These are phyloP conservation scores for Musca domestica DNA, from an alignment of 1,140 invertebrate species.

Conservation along the genomic window DNA sequence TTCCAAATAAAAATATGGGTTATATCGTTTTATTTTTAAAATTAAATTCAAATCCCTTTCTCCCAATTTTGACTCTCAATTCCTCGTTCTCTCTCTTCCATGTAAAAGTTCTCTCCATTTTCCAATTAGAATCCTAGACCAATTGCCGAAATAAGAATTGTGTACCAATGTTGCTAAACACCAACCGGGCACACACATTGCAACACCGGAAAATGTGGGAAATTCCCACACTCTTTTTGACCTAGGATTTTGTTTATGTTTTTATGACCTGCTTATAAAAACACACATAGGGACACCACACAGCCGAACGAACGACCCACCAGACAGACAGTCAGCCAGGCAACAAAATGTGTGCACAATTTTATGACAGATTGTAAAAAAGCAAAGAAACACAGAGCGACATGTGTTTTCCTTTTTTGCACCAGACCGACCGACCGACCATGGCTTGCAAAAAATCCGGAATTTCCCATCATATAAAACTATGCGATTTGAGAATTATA, in stretches of 20 bases:
- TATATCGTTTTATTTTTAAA: not conserved
- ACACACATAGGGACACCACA: no score
- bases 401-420: no score
- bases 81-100: not conserved
- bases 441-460: no score
- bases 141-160: not conserved
- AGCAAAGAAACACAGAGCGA: not conserved
- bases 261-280: no score
- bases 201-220: slow-evolving; percentile 5
- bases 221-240: slow-evolving; percentile 12
- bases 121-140: not conserved
- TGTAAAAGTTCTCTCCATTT: not conserved
- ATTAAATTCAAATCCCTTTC: not conserved
- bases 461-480: no score
- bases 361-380: not conserved
- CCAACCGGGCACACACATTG: no score
- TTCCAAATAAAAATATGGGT: no score
- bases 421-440: no score
- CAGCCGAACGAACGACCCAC: no score
- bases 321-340: no score
- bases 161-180: not conserved
- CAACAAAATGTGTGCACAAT: not conserved
- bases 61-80: not conserved
- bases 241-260: not conserved
- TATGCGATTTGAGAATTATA: no score